Evolutionary conservation across 2,888 invertebrate species (phyloP).

Genomic region (Leucoma salicis): DNA sequence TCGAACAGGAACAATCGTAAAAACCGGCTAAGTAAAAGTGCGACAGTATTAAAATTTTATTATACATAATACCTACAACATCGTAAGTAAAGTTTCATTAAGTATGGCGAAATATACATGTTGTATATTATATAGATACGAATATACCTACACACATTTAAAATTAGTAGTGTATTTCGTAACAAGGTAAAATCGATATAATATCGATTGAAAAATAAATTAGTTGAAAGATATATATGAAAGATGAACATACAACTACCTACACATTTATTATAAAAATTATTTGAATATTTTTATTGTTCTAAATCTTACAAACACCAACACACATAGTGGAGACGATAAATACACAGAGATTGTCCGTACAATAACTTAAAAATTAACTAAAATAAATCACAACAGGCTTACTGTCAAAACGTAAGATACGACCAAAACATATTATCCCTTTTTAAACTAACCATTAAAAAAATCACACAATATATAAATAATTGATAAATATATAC

Average conservation of each 20-base stretch:
- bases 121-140: neutral
- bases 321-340: constrained; percentile 12
- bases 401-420: no score
- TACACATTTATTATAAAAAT: constrained; percentile 4
- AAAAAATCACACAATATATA: no score
- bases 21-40: constrained; percentile 17
- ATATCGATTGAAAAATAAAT: constrained; percentile 15
- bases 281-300: constrained; percentile 6
- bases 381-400: constrained; percentile 9
- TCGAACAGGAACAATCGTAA: constrained; percentile 46
- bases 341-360: constrained; percentile 1
- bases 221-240: constrained; percentile 1
- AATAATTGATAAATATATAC: no score
- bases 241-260: constrained; percentile 1
- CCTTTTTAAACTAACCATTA: no score
- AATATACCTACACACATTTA: neutral
- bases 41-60: constrained; percentile 17
- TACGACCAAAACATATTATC: no score
- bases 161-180: constrained; percentile 17
- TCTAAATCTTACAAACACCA: constrained; percentile 4
- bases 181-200: constrained; percentile 24
- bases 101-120: constrained; percentile 10
- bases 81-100: constrained; percentile 3
- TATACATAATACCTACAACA: neutral
- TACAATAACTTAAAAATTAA: neutral